Evolutionary conservation across 2,113 vertebrate genomes (phyloP).

Genomic region (Epinephelus cyanopodus): DNA sequence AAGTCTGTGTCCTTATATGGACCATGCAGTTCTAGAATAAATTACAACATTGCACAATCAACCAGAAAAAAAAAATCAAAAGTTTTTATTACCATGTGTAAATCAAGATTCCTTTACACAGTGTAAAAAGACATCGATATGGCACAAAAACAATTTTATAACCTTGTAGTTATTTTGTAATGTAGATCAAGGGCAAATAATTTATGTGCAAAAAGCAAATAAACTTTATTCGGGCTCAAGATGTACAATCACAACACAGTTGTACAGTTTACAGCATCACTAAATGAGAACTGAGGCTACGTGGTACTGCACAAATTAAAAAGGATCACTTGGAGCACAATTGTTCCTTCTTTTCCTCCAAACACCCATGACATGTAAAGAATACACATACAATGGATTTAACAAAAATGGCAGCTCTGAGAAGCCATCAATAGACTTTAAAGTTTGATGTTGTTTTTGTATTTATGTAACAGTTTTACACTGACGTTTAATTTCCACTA

Average conservation of each 20-base stretch:
- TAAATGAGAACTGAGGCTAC: background rate
- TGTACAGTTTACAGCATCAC: conserved; percentile 26
- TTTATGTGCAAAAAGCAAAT: conserved; percentile 68
- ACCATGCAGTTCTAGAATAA: background rate
- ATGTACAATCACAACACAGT: conserved; percentile 58
- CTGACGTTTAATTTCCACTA: conserved; percentile 5
- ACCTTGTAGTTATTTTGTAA: background rate
- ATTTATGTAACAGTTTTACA: conserved; percentile 11
- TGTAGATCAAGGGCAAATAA: conserved; percentile 32
- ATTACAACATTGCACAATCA: background rate
- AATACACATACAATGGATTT: background rate
- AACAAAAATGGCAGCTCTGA: background rate
- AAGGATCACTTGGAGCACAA: background rate
- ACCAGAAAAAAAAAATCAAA: conserved; percentile 14
- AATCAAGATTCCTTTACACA: background rate
- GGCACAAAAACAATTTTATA: background rate
- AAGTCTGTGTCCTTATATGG: background rate
- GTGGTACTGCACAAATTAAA: conserved; percentile 14
- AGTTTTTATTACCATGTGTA: conserved; percentile 8
- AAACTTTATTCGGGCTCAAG: background rate
- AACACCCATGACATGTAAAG: background rate
- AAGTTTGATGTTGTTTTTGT: too few relatives aligned
- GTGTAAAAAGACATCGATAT: background rate
- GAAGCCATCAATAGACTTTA: background rate
- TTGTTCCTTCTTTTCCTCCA: background rate